Evolutionary conservation across 2,113 vertebrate genomes (phyloP).

Genomic region (Microtus oregoni): DNA sequence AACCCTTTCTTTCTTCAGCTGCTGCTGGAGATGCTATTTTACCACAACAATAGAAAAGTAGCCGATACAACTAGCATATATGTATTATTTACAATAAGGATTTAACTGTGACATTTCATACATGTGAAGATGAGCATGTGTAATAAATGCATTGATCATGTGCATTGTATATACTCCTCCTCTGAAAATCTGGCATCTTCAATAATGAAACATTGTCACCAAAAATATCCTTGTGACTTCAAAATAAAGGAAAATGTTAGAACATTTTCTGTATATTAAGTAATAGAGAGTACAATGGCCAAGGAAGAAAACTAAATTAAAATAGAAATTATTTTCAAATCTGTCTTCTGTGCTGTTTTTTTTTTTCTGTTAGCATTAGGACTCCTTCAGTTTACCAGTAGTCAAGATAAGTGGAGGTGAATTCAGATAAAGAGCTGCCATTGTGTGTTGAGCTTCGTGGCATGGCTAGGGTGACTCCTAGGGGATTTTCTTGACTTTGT

Average conservation of each 20-base stretch:
- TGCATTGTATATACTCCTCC: neutral
- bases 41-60: neutral
- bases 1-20: neutral
- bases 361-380: neutral
- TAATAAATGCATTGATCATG: neutral
- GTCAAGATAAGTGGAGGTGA: constrained; percentile 19
- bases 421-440: constrained; percentile 54
- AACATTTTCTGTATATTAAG: constrained; percentile 29
- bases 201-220: constrained; percentile 7
- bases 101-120: neutral
- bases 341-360: neutral
- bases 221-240: constrained; percentile 7
- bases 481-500: constrained; percentile 66
- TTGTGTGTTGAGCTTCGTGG: constrained; percentile 62
- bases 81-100: neutral
- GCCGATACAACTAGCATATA: neutral
- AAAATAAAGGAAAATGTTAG: constrained; percentile 21
- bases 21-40: neutral
- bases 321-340: constrained; percentile 61
- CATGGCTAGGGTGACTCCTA: constrained; percentile 42
- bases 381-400: neutral
- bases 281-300: neutral
- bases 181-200: constrained; percentile 23
- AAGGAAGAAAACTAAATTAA: neutral
- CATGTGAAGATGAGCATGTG: neutral